A percentile compares a stretch with the other conserved stretches of the same genome.
These are phyloP conservation scores for Rutilus rutilus DNA, from an alignment of 2,113 vertebrate species.

Conservation along the genomic window DNA sequence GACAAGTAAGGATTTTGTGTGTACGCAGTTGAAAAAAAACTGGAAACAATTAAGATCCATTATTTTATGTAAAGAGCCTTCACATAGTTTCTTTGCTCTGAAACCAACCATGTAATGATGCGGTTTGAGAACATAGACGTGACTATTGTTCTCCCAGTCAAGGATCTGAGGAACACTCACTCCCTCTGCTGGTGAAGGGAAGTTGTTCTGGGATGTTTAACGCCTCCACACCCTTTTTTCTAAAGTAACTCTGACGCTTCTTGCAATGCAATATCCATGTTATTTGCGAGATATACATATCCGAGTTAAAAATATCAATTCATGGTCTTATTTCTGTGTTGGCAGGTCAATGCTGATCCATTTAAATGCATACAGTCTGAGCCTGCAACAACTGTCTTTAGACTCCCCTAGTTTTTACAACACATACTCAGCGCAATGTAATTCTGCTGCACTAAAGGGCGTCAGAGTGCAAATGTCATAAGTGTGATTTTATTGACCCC, in stretches of 20 bases:
- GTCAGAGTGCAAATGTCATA: constrained; percentile 20
- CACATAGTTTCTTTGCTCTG: not conserved
- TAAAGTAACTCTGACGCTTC: not conserved
- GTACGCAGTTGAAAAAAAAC: no score
- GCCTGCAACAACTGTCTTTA: not conserved
- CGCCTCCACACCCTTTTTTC: not conserved
- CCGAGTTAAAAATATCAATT: not conserved
- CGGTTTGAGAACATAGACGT: not conserved
- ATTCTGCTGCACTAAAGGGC: constrained; percentile 2
- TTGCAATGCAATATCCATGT: not conserved
- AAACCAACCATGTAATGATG: not conserved
- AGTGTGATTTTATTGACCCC: no score
- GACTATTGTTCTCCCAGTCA: not conserved
- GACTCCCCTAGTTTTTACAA: not conserved
- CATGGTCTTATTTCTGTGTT: not conserved
- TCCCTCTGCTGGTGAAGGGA: constrained; percentile 50
- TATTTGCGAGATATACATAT: constrained; percentile 5
- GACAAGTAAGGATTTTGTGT: no score
- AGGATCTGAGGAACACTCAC: constrained; percentile 33
- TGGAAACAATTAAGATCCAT: no score
- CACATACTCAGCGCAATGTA: not conserved
- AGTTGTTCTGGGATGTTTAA: not conserved
- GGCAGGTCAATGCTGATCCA: not conserved
- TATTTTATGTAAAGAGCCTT: not conserved
- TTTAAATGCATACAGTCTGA: not conserved